Conservation (phyloP, 2,797 vertebrate species). For the Eidolon dupreanum region DNA sequence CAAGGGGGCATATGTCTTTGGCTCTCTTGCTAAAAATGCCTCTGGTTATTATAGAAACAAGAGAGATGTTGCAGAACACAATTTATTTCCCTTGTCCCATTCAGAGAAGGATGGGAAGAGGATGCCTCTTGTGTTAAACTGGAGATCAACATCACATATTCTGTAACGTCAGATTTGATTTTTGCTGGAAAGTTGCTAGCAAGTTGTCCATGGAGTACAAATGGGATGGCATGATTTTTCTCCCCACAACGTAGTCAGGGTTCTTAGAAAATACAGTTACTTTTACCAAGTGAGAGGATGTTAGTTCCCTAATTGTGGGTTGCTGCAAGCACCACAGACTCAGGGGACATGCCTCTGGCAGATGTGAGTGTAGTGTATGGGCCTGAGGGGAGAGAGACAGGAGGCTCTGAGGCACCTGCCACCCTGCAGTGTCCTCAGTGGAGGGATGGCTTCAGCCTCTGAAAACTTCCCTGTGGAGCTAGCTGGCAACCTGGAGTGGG, state of each 20-base stretch:
- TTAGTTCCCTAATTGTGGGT: too few species aligned
- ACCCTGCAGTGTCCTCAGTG: background rate
- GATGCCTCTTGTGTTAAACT: background rate
- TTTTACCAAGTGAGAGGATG: background rate
- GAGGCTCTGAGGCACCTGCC: background rate
- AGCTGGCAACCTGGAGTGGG: background rate
- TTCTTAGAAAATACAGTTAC: background rate
- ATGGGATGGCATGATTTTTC: too few species aligned
- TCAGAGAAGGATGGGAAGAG: background rate
- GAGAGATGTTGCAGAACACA: background rate
- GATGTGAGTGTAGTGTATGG: background rate
- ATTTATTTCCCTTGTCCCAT: background rate
- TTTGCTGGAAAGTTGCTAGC: background rate
- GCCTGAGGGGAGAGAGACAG: fast-evolving
- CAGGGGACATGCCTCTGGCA: background rate
- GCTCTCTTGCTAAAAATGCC: background rate
- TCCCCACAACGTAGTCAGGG: background rate
- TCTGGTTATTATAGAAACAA: background rate
- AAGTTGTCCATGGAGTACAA: background rate
- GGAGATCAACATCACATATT: background rate
- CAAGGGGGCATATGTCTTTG: background rate
- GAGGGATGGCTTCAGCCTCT: background rate
- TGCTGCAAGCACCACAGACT: background rate
- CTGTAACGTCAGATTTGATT: background rate
- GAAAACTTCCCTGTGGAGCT: background rate